Base-by-base conservation (phyloP, 2,113 vertebrate genomes). In the Accipiter cooperii region DNA sequence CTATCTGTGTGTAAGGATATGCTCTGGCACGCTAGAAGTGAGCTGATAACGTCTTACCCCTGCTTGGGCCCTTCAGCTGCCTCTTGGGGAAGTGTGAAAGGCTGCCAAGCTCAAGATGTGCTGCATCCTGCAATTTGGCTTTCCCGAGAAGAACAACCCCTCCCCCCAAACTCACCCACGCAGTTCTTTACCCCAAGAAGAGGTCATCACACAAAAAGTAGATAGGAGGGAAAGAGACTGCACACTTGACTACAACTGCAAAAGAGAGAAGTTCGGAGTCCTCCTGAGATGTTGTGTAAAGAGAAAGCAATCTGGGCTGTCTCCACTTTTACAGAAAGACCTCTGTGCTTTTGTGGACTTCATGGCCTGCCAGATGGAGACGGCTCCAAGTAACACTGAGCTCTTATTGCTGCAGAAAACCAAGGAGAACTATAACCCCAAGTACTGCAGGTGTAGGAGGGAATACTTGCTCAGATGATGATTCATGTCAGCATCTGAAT, bases 71-170 rank as follows among this genome's bases (percentile, higher is more conserved):
- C 94, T 97, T 97, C 92, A 96, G 94, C 94, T 95, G 96, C 96
- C 95, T 96, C 96, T 94, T 96, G 94, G 94, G 97, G 93, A 94
- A 97, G 86, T 0, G 61, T 61, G 96, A 97, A 96, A 93, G 77
- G 76, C 97, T 97, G 96, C 97, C 97, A 97, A 97, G 96, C 95
- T 97, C 96, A 97, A 96, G 95, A 97, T 97, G 97, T 96, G 95
- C 97, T 96, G 91, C 91, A 96, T 97, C 92, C 93, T 97, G 93
- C 93, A 97, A 90, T 97, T 97, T 95, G 93, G 96, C 96, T 96
- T 96, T 96, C 80, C 88, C 22, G 66, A 96, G 96, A 94, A 97
- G 96, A 95, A 96, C 95, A 96, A 89, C 88, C 96, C 95, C 94
- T 97, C 96, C 94, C 93, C 94, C 89, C 82, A 94, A 94, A 96